Conservation (phyloP, 2,797 vertebrate genomes). For the Pristis pectinata region DNA sequence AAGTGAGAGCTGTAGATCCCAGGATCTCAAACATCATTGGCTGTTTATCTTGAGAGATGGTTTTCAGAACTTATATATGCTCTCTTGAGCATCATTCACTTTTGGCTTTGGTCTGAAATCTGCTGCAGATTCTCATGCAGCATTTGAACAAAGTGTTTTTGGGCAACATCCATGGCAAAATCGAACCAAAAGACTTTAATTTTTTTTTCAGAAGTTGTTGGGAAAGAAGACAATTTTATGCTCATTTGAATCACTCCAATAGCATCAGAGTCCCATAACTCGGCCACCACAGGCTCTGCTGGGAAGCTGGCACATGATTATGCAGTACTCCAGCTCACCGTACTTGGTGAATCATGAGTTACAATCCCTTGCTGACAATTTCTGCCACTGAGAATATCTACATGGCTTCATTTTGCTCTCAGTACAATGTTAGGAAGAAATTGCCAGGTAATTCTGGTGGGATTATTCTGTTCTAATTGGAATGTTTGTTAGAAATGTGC, state of each 20-base stretch:
- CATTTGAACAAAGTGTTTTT: conserved; percentile 41
- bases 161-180: background rate
- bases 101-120: conserved; percentile 35
- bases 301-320: background rate
- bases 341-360: background rate
- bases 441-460: background rate
- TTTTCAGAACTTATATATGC: background rate
- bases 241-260: background rate
- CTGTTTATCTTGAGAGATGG: background rate
- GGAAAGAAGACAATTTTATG: background rate
- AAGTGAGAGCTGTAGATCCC: background rate
- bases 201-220: background rate
- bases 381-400: background rate
- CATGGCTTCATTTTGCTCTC: background rate
- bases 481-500: background rate
- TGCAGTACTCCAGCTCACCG: background rate
- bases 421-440: background rate
- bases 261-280: background rate
- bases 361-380: background rate
- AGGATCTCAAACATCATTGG: background rate
- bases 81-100: background rate
- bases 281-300: background rate
- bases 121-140: conserved; percentile 33
- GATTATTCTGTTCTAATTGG: background rate
- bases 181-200: background rate